A percentile compares a stretch with the other conserved stretches of the same genome.
These are phyloP conservation scores for Sebastes paucispinis DNA, from an alignment of 2,797 vertebrate species.

Conservation along the genomic window DNA sequence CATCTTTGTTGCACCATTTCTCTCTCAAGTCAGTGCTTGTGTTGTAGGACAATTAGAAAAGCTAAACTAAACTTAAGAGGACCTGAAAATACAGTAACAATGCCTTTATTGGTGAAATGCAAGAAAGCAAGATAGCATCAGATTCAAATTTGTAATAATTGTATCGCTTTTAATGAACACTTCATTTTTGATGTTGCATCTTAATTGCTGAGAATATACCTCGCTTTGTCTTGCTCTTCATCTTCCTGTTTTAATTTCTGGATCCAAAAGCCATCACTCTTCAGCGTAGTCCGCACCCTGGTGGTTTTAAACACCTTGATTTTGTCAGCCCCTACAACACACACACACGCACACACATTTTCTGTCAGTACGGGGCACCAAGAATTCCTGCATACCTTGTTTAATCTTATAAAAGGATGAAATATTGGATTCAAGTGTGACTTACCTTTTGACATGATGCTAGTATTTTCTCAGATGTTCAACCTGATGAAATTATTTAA, in stretches of 20 bases:
- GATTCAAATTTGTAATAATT: neutral
- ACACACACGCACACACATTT: constrained; percentile 1
- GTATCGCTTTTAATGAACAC: neutral
- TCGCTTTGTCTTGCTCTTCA: neutral
- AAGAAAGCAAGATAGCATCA: neutral
- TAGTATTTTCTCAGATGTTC: constrained; percentile 19
- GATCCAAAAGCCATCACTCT: constrained; percentile 76
- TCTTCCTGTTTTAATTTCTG: neutral
- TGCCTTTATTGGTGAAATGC: neutral
- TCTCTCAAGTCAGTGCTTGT: neutral
- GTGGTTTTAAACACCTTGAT: constrained; percentile 54
- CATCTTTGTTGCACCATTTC: neutral
- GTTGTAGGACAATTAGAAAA: neutral
- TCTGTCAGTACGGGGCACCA: neutral
- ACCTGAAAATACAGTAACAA: neutral
- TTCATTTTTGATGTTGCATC: neutral
- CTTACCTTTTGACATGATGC: constrained; percentile 64
- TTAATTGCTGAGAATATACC: constrained; percentile 18
- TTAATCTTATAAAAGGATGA: neutral
- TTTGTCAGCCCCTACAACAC: constrained; percentile 52
- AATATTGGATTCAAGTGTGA: neutral
- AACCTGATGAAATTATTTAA: constrained; percentile 22
- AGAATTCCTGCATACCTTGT: neutral
- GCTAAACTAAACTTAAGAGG: neutral
- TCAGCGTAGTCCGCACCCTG: constrained; percentile 55